These are phyloP conservation scores for Hipparchia sbordonii DNA, from an alignment of 2,888 invertebrate genomes.

Conservation along the genomic window DNA sequence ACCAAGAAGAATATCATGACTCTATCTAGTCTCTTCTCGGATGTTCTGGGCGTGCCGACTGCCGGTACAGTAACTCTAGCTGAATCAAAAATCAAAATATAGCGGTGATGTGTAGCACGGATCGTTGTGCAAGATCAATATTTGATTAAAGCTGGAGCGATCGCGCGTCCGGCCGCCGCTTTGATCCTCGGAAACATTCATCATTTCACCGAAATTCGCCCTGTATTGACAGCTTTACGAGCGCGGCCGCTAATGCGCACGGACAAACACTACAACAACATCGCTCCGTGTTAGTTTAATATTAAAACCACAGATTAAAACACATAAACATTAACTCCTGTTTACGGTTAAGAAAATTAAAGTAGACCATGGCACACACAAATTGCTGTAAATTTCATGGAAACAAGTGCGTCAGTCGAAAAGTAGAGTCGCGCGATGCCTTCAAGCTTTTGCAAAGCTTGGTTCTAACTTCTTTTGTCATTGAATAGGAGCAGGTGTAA, in stretches of 20 bases:
- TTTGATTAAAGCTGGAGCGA: constrained; percentile 32
- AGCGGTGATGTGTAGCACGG: constrained; percentile 22
- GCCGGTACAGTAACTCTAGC: background rate
- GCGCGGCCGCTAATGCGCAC: constrained; percentile 36
- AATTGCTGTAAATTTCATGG: too few relatives aligned
- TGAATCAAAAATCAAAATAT: background rate
- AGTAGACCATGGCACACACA: too few relatives aligned
- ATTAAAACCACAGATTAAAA: constrained; percentile 20
- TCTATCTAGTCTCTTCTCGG: too few relatives aligned
- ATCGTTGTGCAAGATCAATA: constrained; percentile 34
- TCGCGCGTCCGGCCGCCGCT: constrained; percentile 39
- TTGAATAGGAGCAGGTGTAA: too few relatives aligned
- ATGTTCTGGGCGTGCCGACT: background rate
- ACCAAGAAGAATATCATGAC: too few relatives aligned
- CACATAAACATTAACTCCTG: constrained; percentile 16
- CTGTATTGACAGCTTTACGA: constrained; percentile 52
- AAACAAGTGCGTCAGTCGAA: too few relatives aligned
- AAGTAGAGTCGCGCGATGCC: background rate
- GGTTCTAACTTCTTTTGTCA: too few relatives aligned
- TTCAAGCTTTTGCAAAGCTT: too few relatives aligned
- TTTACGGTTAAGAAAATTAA: background rate
- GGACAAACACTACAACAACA: constrained; percentile 42
- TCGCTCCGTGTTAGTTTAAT: constrained; percentile 29
- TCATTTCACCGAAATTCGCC: constrained; percentile 43
- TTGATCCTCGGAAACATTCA: constrained; percentile 49